Base-by-base conservation (phyloP, 2,113 vertebrate genomes). In the Indri indri region DNA sequence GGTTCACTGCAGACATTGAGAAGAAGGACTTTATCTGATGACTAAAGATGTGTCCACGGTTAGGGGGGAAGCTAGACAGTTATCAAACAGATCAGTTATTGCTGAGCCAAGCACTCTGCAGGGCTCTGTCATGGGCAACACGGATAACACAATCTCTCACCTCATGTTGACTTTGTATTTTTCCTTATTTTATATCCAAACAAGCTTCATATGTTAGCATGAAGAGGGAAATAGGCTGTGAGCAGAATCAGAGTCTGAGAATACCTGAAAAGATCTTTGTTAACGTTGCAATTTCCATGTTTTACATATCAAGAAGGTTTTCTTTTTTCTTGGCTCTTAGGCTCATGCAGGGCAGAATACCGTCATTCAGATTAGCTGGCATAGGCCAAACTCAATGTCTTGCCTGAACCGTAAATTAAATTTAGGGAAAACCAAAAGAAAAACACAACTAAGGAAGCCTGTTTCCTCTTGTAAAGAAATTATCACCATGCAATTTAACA, bases 281-380 rank as follows among this genome's bases (percentile, higher is more conserved):
- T 61, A 45, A 57, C 12, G 9, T 30, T 0, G 0, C 47, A 50
- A 81, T 88, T 77, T 73, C 52, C 17, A 47, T 23, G 22, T 34
- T 95, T 57, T 47, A 50, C 13, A 37, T n/a, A 23, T 79, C 37
- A 71, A 59, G n/a, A 79, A 71, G 34, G 6, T 59, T 77, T 95
- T 50, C 47, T 40, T 83, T 91, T 95, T 93, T 42, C 59, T 91
- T 95, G 88, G 42, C 30, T 94, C 16, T 77, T 94, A 8, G 68
- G 22, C 42, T 95, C 50, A 70, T 5, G 4, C 17, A 52, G 61
- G n/a, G 27, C 27, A 74, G 63, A 90, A 76, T 52, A 32, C 8
- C 59, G 80, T 20, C 65, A 52, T 37, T 90, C 54, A 81, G 13
- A 76, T 92, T 74, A 88, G 40, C 13, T 74, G 42, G 59, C 45